Evolutionary conservation across 2,888 invertebrate genomes (phyloP), one percentile per base, ranked within the genome.

Genomic region (Pammene fasciana): DNA sequence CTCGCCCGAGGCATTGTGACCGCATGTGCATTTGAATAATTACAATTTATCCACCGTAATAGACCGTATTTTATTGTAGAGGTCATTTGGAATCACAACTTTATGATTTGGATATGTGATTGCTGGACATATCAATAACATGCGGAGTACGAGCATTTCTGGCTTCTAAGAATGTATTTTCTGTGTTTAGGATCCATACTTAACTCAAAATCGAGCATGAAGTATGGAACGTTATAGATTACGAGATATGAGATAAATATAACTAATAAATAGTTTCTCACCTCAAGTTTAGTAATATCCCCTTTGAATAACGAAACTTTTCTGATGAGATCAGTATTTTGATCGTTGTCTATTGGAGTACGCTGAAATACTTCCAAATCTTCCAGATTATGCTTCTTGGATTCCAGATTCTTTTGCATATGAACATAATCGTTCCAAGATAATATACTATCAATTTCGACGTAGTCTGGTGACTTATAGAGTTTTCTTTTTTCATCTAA

Each of bases 211-310:
- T n/a, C n/a, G n/a, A n/a, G n/a, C n/a, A n/a, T n/a, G n/a, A n/a
- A n/a, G n/a, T n/a, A n/a, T n/a, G n/a, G n/a, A n/a, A n/a, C n/a
- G n/a, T n/a, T n/a, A n/a, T n/a, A n/a, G n/a, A n/a, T n/a, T n/a
- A n/a, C n/a, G n/a, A n/a, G n/a, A n/a, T n/a, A 4, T 11, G 5
- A 43, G 10, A 8, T 34, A 26, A 18, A 26, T 18, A 5, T 11
- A 50, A 50, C 5, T 36, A 14, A 5, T 38, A 1, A 34, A 9
- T 18, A 38, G 43, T 45, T 48, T 73, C 75, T 74, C 80, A 94
- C 94, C 93, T 97, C 96, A 56, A 98, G 88, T 62, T 93, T 93
- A 0, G 97, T 98, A 34, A 98, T 97, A 82, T 98, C 97, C 1
- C 97, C 97, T 81, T 89, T 90, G 90, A 94, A 96, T 71, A 96